Evolutionary conservation across 1,140 invertebrate genomes (phyloP).

Genomic region (Tetraneura akinire): DNA sequence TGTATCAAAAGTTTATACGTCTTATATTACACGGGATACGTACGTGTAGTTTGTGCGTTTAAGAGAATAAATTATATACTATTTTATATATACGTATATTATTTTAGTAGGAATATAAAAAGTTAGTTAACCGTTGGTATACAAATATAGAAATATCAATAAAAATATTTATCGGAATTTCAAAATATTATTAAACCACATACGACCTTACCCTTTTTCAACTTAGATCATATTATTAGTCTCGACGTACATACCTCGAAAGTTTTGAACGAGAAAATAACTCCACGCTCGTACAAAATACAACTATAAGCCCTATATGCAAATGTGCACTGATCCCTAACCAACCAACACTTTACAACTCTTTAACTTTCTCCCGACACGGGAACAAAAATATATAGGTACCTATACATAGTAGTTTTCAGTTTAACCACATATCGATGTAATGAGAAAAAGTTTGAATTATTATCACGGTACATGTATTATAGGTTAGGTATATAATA

Average conservation of each 20-base stretch:
- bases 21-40: no score
- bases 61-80: no score
- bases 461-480: no score
- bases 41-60: no score
- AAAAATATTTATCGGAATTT: no score
- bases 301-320: background rate
- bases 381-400: background rate
- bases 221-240: background rate
- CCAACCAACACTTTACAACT: conserved; percentile 29
- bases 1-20: no score
- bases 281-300: background rate
- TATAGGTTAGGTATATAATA: no score
- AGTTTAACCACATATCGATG: background rate
- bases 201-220: background rate
- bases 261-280: conserved; percentile 18
- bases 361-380: conserved; percentile 15
- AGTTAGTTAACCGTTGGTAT: no score
- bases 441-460: conserved; percentile 9
- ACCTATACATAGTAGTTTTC: conserved; percentile 10
- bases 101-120: no score
- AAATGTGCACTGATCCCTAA: conserved; percentile 32
- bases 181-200: background rate
- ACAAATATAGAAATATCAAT: no score
- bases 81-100: no score
- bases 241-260: background rate